Conservation (phyloP, 2,888 invertebrate genomes). For the Thereva nobilitata region DNA sequence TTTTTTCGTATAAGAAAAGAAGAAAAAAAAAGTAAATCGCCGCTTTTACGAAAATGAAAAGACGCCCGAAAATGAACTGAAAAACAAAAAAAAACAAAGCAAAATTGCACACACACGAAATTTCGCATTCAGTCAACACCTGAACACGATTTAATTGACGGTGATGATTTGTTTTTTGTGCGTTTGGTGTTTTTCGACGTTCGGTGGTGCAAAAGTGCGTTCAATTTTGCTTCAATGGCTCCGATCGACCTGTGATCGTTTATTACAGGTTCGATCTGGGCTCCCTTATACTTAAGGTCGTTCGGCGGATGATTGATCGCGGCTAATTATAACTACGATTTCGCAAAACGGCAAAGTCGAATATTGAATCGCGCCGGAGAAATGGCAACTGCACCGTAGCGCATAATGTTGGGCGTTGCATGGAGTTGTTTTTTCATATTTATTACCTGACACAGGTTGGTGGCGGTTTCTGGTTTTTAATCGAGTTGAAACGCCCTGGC, state of each 20-base stretch:
- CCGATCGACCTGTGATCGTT: background rate
- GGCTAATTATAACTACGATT: slow-evolving; percentile 11
- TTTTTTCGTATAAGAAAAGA: no score
- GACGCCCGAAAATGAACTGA: background rate
- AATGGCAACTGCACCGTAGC: no score
- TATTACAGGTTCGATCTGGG: background rate
- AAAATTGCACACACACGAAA: background rate
- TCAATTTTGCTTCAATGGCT: no score
- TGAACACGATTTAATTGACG: slow-evolving; percentile 16
- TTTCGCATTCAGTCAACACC: slow-evolving; percentile 24
- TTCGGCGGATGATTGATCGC: slow-evolving; percentile 12
- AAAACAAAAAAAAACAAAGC: no score
- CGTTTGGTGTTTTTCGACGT: background rate
- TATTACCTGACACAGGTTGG: no score
- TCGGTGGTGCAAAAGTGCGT: no score
- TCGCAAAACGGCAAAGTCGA: background rate
- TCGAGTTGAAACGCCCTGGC: no score
- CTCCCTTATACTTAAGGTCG: slow-evolving; percentile 9
- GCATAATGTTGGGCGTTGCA: no score
- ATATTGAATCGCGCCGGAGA: no score
- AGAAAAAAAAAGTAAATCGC: background rate
- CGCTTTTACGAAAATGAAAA: slow-evolving; percentile 8
- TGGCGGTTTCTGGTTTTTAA: no score
- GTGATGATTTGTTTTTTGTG: slow-evolving; percentile 9
- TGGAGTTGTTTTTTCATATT: no score